Percentiles rank a stretch among this genome's conserved stretches.
Evolutionary conservation across 2,113 vertebrate species (phyloP).

Genomic region (Dipodomys ordii): DNA sequence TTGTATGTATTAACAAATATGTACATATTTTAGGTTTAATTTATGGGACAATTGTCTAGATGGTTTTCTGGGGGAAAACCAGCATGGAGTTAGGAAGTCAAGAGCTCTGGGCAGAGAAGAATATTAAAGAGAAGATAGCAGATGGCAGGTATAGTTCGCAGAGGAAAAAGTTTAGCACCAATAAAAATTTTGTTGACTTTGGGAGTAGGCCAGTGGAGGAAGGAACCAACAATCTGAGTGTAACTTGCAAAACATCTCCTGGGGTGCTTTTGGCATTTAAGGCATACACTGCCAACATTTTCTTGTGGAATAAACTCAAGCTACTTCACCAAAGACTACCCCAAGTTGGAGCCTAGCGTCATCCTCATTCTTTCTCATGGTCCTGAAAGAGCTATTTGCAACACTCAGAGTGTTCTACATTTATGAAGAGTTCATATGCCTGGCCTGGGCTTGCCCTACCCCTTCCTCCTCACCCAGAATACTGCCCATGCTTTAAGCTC

Average conservation of each 20-base stretch:
- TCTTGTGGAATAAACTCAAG: neutral
- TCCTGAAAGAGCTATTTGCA: neutral
- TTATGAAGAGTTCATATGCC: neutral
- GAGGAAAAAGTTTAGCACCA: neutral
- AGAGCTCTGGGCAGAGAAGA: neutral
- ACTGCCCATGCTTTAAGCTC: neutral
- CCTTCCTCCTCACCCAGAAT: neutral
- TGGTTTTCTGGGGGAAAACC: neutral
- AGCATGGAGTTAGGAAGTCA: neutral
- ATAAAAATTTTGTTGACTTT: neutral
- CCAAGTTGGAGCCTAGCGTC: neutral
- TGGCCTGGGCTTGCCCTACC: neutral
- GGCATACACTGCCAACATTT: neutral
- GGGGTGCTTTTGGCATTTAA: neutral
- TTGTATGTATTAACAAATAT: too few species aligned
- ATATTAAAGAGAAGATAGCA: neutral
- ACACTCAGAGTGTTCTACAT: too few species aligned
- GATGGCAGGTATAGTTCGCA: neutral
- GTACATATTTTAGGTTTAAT: too few species aligned
- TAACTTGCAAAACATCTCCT: neutral
- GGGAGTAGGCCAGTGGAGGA: neutral
- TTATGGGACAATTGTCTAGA: neutral
- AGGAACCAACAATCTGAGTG: neutral
- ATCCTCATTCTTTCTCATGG: neutral
- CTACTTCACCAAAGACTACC: neutral